Evolutionary conservation across 1,140 invertebrate genomes (phyloP).

Genomic region (Eciton burchellii): DNA sequence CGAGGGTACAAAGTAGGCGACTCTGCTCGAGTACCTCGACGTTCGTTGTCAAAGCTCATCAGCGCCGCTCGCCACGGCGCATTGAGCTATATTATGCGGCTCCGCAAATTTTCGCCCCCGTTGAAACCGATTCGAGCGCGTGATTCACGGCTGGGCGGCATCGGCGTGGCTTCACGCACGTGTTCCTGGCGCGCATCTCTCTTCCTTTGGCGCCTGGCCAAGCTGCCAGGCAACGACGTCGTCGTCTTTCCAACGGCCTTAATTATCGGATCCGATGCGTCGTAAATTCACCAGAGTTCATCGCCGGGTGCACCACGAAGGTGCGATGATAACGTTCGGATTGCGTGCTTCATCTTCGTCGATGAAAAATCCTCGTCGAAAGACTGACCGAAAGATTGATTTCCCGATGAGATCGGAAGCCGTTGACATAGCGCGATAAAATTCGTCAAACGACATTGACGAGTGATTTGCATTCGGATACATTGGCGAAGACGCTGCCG

Average conservation of each 20-base stretch:
- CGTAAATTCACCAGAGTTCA: constrained; percentile 70
- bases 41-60: no score
- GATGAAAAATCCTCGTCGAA: no score
- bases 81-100: constrained; percentile 15
- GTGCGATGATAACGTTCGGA: constrained; percentile 46
- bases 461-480: no score
- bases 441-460: no score
- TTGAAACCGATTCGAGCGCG: constrained; percentile 56
- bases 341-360: constrained; percentile 15
- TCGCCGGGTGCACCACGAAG: constrained; percentile 46
- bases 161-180: constrained; percentile 69
- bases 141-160: constrained; percentile 65
- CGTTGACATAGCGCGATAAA: no score
- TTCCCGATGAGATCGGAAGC: no score
- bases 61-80: neutral
- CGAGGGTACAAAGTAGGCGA: neutral
- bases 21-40: neutral
- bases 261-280: constrained; percentile 67
- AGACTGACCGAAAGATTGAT: no score
- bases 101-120: constrained; percentile 52
- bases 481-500: no score
- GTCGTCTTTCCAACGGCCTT: constrained; percentile 61
- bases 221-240: constrained; percentile 55
- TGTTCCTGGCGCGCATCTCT: constrained; percentile 71
- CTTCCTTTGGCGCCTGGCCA: constrained; percentile 61